Percentiles rank a stretch among this genome's conserved stretches.
Conservation (phyloP, 2,113 vertebrate genomes). For the Camelus bactrianus region DNA sequence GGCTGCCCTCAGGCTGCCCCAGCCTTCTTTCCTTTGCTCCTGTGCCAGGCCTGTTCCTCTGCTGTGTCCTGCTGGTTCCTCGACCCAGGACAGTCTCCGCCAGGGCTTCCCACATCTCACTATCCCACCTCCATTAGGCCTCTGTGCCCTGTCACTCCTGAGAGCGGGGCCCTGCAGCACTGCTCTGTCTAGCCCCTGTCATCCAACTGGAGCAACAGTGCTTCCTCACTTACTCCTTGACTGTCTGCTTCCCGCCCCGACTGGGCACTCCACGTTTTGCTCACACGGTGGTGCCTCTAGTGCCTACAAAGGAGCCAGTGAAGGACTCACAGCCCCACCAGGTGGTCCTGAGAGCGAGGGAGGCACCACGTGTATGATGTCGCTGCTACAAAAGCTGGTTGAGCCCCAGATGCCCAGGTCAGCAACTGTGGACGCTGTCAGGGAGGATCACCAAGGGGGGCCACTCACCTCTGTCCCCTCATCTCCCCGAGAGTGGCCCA, state of each 20-base stretch:
- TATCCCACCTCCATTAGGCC: not conserved
- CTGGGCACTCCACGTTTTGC: not conserved
- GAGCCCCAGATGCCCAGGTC: not conserved
- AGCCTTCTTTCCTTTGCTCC: not conserved
- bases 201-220: not conserved
- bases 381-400: too few species aligned
- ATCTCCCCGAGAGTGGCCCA: not conserved
- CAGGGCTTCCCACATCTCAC: not conserved
- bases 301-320: not conserved
- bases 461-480: not conserved
- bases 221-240: not conserved
- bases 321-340: not conserved
- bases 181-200: not conserved
- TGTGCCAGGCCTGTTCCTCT: accelerated
- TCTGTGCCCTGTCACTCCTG: not conserved
- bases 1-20: not conserved
- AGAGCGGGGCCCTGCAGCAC: not conserved
- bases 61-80: not conserved
- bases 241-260: too few species aligned
- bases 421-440: not conserved
- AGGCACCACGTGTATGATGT: not conserved
- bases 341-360: not conserved
- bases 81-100: not conserved
- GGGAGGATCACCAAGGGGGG: not conserved
- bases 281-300: not conserved